These are phyloP conservation scores for Choreutis nemorana DNA, from an alignment of 2,888 invertebrate species.

Conservation along the genomic window DNA sequence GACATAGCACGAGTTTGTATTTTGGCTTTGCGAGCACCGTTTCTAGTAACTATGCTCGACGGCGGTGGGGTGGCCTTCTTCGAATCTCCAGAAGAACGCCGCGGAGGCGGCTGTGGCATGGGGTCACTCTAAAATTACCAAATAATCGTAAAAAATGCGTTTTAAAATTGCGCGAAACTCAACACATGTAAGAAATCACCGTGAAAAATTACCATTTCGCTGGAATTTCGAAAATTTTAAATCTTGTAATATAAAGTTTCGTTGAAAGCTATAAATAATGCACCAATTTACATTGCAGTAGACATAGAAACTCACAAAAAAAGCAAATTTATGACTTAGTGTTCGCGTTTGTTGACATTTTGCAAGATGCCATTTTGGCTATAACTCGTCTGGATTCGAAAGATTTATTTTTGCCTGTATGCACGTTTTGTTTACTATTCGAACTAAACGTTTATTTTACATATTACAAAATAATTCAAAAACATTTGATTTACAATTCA, in stretches of 20 bases:
- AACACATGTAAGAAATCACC: slow-evolving; percentile 9
- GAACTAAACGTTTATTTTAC: too few relatives aligned
- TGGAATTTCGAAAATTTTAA: slow-evolving; percentile 5
- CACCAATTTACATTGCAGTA: slow-evolving; percentile 7
- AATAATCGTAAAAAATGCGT: not conserved
- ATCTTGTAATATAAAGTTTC: too few relatives aligned
- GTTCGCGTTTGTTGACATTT: slow-evolving; percentile 9
- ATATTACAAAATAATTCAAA: too few relatives aligned
- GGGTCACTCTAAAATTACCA: slow-evolving; percentile 35
- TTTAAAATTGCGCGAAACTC: not conserved
- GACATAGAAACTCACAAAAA: slow-evolving; percentile 7
- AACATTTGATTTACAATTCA: too few relatives aligned
- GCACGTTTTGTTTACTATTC: too few relatives aligned
- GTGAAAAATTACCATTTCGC: slow-evolving; percentile 4
- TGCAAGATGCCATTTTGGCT: slow-evolving; percentile 3
- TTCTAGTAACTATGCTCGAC: slow-evolving; percentile 65
- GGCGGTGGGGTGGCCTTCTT: slow-evolving; percentile 40
- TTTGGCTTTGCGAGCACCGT: slow-evolving; percentile 69
- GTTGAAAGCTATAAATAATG: too few relatives aligned
- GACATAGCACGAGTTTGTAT: slow-evolving; percentile 71
- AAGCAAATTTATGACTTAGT: slow-evolving; percentile 7
- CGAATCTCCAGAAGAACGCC: slow-evolving; percentile 35
- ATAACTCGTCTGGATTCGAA: slow-evolving; percentile 3
- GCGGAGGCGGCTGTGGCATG: slow-evolving; percentile 25
- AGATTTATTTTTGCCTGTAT: not conserved